These are phyloP conservation scores for Trematomus loennbergii DNA, from an alignment of 2,113 vertebrate genomes.

Conservation along the genomic window DNA sequence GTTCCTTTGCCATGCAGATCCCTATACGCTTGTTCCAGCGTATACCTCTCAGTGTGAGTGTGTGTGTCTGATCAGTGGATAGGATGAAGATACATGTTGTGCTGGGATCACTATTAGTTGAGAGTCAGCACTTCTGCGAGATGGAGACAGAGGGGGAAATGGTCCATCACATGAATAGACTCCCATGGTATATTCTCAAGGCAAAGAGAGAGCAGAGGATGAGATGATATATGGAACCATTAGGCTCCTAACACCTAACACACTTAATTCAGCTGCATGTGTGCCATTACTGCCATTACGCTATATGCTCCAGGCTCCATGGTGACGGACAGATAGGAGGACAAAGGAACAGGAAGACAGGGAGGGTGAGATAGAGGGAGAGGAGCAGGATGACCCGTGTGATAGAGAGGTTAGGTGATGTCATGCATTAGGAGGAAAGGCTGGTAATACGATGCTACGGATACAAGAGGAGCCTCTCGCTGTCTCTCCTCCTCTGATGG, in stretches of 20 bases:
- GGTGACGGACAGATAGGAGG: slow-evolving; percentile 34
- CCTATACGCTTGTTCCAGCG: not conserved
- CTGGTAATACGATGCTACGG: slow-evolving; percentile 56
- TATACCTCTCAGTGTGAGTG: not conserved
- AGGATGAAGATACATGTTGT: slow-evolving; percentile 7
- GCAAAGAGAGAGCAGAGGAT: slow-evolving; percentile 23
- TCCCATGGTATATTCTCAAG: slow-evolving; percentile 27
- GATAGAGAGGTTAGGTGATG: slow-evolving; percentile 48
- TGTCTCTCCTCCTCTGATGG: slow-evolving; percentile 33
- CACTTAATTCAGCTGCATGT: slow-evolving; percentile 62
- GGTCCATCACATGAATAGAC: slow-evolving; percentile 31
- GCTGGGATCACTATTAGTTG: slow-evolving; percentile 26
- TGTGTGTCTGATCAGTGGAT: not conserved
- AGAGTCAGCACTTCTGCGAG: slow-evolving; percentile 50
- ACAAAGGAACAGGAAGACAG: slow-evolving; percentile 29
- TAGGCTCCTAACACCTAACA: slow-evolving; percentile 56
- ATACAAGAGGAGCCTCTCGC: slow-evolving; percentile 31
- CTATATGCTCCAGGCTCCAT: slow-evolving; percentile 37
- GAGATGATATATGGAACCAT: slow-evolving; percentile 61
- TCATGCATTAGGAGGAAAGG: slow-evolving; percentile 56
- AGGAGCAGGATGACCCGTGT: slow-evolving; percentile 45
- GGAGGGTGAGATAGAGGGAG: slow-evolving; percentile 15
- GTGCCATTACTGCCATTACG: slow-evolving; percentile 57
- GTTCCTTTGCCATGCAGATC: slow-evolving; percentile 20
- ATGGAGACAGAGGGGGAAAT: slow-evolving; percentile 29